Base-by-base conservation (phyloP, 2,113 vertebrate genomes). In the Motacilla alba region DNA sequence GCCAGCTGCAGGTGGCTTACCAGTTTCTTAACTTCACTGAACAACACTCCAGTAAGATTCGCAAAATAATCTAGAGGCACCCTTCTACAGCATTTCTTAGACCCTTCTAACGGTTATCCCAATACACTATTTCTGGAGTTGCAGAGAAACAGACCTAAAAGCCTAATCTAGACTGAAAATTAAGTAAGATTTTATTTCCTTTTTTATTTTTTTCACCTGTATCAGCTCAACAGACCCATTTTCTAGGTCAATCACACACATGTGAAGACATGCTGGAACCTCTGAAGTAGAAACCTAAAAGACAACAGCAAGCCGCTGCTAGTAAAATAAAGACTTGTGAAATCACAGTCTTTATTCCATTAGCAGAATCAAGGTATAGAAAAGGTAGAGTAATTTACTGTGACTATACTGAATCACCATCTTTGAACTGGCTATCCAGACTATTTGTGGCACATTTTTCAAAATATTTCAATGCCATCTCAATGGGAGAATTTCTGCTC, bases 141-240 rank as follows among this genome's bases (percentile, higher is more conserved):
- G 23, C 19, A 50, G 33, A 19, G 76, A 80, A 89, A 77, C 11
- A 92, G 53, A 64, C 15, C 10, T 28, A n/a, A 80, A 94, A 89
- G 35, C 55, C 5, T 43, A 9, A 70, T 10, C 8, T 24, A 70
- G 18, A 74, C 10, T 26, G 3, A 81, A 92, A 76, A 64, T 11
- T 22, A 59, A 52, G 5, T 4, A 52, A 27, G 8, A 33, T 7
- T 43, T 17, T 28, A 6, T 41, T 22, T 27, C 0, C 1, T 9
- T 72, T 47, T 44, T 20, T 5, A 0, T 67, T 80, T 69, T 58
- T 66, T 39, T 12, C 3, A 70, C 6, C 4, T n/a, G 1, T 5
- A 37, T 74, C 21, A 58, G 15, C 27, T 70, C 67, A 83, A 62
- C 3, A 78, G 28, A 81, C 7, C 2, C 7, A 43, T 58, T 58